Evolutionary conservation across 1,140 invertebrate species (phyloP), one percentile per base, ranked within the genome.

Genomic region (Stegodyphus mimosarum): DNA sequence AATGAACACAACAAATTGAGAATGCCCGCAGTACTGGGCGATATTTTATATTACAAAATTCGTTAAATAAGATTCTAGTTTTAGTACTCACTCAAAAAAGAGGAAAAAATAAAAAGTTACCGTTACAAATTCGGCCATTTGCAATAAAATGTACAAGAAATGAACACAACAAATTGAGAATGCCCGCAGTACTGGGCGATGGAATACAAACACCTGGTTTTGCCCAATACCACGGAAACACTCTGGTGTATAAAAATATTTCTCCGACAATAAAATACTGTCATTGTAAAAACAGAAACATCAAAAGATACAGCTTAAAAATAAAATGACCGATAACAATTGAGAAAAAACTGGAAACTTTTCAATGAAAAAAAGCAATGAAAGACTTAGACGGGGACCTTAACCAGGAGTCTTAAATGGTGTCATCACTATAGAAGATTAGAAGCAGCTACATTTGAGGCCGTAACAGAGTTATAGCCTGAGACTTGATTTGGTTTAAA

Each of bases 121-220:
- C 55, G 11, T 80, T 71, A 83, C 79, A 83, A 83, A 83, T 74
- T 83, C 50, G 52, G n/a, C 33, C 66, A 80, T 67, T 86, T 64
- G 75, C 55, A 86, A 78, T 72, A 86, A 84, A 84, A 71, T 51
- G 71, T 51, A 74, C 71, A 74, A 80, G 70, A 73, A 84, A 86
- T 75, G 55, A 78, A 86, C 55, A 86, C 52, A 86, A 84, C 71
- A 84, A 86, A 70, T 55, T 66, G 51, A 73, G 51, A 73, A 60
- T 49, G 72, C 64, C 53, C 75, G 63, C 13, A 72, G 49, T 72
- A 52, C 52, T 64, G 74, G 75, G 50, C 83, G 83, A 71, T 86
- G 83, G 83, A 86, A 86, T 86, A 86, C 75, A 64, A 75, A 71
- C 83, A 77, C 75, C 83, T 86, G 83, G 83, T 86, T 84, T 86